A percentile compares a stretch with the other conserved stretches of the same genome.
Conservation (phyloP, 2,888 invertebrate genomes). For the Eupithecia subumbrata region DNA sequence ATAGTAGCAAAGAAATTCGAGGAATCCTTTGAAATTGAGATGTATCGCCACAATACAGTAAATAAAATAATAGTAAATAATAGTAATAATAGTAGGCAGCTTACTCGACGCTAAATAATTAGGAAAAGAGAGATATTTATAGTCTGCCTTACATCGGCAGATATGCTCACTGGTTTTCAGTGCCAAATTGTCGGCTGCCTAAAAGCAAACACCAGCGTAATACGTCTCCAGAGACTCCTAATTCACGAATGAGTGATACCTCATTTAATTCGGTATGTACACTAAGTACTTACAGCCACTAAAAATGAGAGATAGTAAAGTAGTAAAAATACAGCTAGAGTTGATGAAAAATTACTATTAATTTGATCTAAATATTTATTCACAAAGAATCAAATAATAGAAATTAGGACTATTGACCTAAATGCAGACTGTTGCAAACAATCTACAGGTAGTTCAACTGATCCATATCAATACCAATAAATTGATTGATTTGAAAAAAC, state of each 20-base stretch:
- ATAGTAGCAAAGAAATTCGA: neutral
- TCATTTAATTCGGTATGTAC: neutral
- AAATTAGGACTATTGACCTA: too few relatives aligned
- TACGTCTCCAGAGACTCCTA: neutral
- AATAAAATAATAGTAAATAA: too few relatives aligned
- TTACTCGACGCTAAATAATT: neutral
- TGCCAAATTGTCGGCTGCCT: neutral
- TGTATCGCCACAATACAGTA: neutral
- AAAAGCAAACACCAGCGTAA: neutral
- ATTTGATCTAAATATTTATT: too few relatives aligned
- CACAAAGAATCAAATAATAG: too few relatives aligned
- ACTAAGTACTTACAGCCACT: neutral
- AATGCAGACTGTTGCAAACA: too few relatives aligned
- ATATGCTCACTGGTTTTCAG: conserved; percentile 1
- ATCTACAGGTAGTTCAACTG: too few relatives aligned
- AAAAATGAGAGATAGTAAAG: neutral
- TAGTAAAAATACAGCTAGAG: neutral
- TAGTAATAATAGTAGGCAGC: too few relatives aligned
- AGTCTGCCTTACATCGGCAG: neutral
- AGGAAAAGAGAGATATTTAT: neutral
- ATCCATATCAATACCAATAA: too few relatives aligned
- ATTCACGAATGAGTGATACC: neutral
- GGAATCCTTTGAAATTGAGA: neutral
- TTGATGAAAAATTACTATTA: too few relatives aligned
- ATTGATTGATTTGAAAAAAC: too few relatives aligned